phyloP scores from a whole-genome alignment of 2,113 vertebrate species.

The Recurvirostra avosetta region DNA sequence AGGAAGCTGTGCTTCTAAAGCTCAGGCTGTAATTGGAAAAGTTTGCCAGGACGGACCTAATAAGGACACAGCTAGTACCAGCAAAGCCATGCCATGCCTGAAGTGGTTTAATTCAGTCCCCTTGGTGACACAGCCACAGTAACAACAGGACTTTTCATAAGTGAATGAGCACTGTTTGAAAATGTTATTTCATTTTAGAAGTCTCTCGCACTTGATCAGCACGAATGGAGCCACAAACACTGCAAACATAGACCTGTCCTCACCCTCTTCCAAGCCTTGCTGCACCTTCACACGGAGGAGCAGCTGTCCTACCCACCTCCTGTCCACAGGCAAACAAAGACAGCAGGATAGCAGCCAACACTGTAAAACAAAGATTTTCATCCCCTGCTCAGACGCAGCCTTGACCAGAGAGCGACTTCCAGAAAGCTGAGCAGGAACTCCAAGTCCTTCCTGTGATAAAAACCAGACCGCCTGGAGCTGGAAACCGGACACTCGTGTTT shows the following conservation, averaged over 20 bases:
- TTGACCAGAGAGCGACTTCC: not conserved
- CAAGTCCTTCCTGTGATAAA: not conserved
- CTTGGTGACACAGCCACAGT: not conserved
- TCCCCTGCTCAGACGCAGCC: not conserved
- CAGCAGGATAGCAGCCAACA: not conserved
- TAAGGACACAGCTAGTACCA: not conserved
- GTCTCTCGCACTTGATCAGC: not conserved
- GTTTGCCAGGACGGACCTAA: not conserved
- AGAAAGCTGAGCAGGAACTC: not conserved
- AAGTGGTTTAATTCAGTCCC: not conserved
- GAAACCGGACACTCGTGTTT: not conserved
- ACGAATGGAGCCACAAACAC: not conserved
- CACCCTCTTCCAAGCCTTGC: not conserved
- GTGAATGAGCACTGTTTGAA: not conserved
- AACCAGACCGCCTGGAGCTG: not conserved
- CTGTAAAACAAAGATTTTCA: not conserved
- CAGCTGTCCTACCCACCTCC: not conserved
- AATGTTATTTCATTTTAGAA: not conserved
- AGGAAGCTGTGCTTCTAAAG: not conserved
- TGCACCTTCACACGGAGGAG: rapidly evolving
- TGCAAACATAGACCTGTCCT: not conserved
- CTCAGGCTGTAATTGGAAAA: not conserved
- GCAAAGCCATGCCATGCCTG: not conserved
- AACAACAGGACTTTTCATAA: not conserved
- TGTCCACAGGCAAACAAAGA: not conserved